A percentile compares a stretch with the other conserved stretches of the same genome.
phyloP scores from a whole-genome alignment of 1,140 invertebrate genomes.

The Cotesia glomerata region DNA sequence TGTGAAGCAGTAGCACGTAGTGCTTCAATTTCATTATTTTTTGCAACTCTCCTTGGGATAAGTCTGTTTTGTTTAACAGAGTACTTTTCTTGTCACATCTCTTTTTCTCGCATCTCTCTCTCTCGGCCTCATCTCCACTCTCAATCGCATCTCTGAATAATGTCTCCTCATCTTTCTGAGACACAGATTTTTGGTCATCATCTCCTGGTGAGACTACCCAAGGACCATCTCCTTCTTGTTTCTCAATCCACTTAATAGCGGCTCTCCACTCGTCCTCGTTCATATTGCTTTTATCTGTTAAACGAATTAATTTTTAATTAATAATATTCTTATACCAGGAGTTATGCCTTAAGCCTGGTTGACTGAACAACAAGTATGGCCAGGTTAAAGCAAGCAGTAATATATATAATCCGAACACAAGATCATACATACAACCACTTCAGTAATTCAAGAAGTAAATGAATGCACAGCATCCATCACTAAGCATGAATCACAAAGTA shows the following conservation, averaged over 20 bases:
- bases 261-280: slow-evolving; percentile 3
- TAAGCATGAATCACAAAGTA: too few species aligned
- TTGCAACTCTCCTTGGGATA: not conserved
- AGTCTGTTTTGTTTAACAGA: too few species aligned
- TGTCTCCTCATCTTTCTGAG: not conserved
- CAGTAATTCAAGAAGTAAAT: slow-evolving; percentile 6
- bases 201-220: slow-evolving; percentile 16
- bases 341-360: slow-evolving; percentile 1
- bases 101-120: not conserved
- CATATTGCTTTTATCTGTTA: slow-evolving; percentile 4
- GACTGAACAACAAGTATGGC: slow-evolving; percentile 18
- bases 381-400: slow-evolving; percentile 11
- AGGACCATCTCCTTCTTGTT: slow-evolving; percentile 8
- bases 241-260: not conserved
- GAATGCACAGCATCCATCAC: slow-evolving; percentile 4
- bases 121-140: not conserved
- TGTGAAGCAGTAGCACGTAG: not conserved
- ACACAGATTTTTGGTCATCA: not conserved
- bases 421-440: slow-evolving; percentile 9
- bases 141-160: not conserved
- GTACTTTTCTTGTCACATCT: not conserved
- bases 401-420: slow-evolving; percentile 17
- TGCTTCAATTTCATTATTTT: not conserved
- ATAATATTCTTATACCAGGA: slow-evolving; percentile 8
- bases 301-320: not conserved